A percentile compares a stretch with the other conserved stretches of the same genome.
Evolutionary conservation across 1,140 invertebrate genomes (phyloP).

Genomic region (Cydia pomonella): DNA sequence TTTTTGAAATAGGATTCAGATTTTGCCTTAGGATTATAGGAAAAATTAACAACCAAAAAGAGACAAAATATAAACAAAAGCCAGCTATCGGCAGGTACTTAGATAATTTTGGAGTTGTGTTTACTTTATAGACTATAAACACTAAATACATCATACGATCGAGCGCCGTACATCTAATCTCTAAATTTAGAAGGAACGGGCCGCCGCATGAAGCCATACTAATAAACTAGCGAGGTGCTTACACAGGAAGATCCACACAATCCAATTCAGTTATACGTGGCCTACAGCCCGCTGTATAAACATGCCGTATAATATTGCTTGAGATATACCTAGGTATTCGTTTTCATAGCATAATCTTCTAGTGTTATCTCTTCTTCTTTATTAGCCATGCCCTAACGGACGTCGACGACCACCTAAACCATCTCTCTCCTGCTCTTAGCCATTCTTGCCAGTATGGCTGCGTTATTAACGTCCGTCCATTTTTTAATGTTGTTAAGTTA

Average conservation of each 20-base stretch:
- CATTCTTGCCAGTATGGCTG: too few relatives aligned
- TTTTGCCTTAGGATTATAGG: not conserved
- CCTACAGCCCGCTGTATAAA: slow-evolving; percentile 6
- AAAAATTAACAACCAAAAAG: not conserved
- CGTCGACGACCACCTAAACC: too few relatives aligned
- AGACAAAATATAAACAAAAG: not conserved
- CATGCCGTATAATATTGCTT: not conserved
- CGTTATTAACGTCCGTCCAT: too few relatives aligned
- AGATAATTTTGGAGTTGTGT: slow-evolving; percentile 21
- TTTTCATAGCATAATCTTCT: too few relatives aligned
- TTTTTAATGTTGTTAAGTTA: too few relatives aligned
- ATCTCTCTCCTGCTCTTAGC: too few relatives aligned
- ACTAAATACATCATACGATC: slow-evolving; percentile 26
- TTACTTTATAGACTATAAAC: slow-evolving; percentile 27
- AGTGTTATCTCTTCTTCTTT: too few relatives aligned
- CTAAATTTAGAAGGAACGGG: slow-evolving; percentile 27
- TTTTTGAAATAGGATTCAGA: too few relatives aligned
- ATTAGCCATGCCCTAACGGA: too few relatives aligned
- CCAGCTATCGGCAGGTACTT: not conserved
- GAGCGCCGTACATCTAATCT: slow-evolving; percentile 2
- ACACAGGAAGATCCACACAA: slow-evolving; percentile 21
- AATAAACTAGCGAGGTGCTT: slow-evolving; percentile 23
- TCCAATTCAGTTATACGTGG: slow-evolving; percentile 15
- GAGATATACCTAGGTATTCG: too few relatives aligned
- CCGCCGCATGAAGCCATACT: slow-evolving; percentile 26